phyloP scores from a whole-genome alignment of 2,888 invertebrate genomes.

The Sinohyriopsis cumingii region DNA sequence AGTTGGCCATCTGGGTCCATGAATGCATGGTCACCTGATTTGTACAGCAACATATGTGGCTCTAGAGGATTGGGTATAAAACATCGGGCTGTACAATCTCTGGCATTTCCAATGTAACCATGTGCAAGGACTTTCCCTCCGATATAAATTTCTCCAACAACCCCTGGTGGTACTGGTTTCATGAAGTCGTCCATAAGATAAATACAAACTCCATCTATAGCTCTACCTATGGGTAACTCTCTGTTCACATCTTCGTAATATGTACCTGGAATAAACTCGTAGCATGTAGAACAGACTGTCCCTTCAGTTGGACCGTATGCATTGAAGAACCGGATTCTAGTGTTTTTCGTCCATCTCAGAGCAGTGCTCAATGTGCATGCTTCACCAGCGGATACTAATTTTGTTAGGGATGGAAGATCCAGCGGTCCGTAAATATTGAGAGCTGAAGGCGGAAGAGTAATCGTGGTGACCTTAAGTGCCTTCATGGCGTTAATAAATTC shows the following conservation, averaged over 20 bases:
- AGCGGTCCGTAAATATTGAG: too few species aligned
- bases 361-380: slow-evolving; percentile 82
- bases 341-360: slow-evolving; percentile 83
- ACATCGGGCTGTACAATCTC: slow-evolving; percentile 73
- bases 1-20: slow-evolving; percentile 79
- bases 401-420: too few species aligned
- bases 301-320: slow-evolving; percentile 94
- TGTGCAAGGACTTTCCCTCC: slow-evolving; percentile 85
- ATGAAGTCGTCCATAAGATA: slow-evolving; percentile 84
- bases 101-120: slow-evolving; percentile 82
- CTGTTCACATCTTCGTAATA: slow-evolving; percentile 68
- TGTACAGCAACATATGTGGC: slow-evolving; percentile 76
- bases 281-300: slow-evolving; percentile 91
- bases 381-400: slow-evolving; percentile 93
- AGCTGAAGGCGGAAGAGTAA: slow-evolving; percentile 82
- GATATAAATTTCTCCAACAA: slow-evolving; percentile 87
- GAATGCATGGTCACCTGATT: slow-evolving; percentile 88
- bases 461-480: slow-evolving; percentile 73
- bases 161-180: slow-evolving; percentile 82
- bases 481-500: slow-evolving; percentile 81
- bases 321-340: slow-evolving; percentile 81
- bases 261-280: slow-evolving; percentile 75
- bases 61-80: slow-evolving; percentile 44
- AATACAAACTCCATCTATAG: slow-evolving; percentile 85
- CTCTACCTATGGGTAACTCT: slow-evolving; percentile 88